A percentile compares a stretch with the other conserved stretches of the same genome.
phyloP scores from a whole-genome alignment of 2,888 invertebrate species.

The Mechanitis messenoides region DNA sequence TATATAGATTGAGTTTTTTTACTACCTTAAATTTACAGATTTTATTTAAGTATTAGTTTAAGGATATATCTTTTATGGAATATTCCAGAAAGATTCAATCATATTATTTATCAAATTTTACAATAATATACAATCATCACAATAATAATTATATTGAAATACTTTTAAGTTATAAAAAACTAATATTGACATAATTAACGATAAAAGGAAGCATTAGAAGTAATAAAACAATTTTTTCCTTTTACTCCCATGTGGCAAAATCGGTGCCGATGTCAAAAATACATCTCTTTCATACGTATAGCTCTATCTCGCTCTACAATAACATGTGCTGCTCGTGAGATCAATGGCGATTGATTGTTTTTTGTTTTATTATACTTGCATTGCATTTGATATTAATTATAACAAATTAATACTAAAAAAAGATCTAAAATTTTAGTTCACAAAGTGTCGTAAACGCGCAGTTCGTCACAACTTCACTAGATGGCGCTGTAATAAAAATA shows the following conservation, averaged over 20 bases:
- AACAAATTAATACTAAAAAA: background rate
- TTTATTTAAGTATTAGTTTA: too few species aligned
- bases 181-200: conserved; percentile 3
- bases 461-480: background rate
- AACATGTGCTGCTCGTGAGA: conserved; percentile 64
- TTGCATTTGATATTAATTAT: background rate
- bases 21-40: too few species aligned
- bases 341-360: conserved; percentile 51
- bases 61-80: background rate
- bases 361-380: conserved; percentile 33
- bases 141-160: background rate
- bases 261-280: conserved; percentile 52
- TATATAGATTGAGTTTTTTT: too few species aligned
- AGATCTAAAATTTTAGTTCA: background rate
- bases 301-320: conserved; percentile 39
- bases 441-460: background rate
- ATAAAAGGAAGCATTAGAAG: conserved; percentile 4
- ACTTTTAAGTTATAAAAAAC: background rate
- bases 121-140: background rate
- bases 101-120: too few species aligned
- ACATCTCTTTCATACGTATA: conserved; percentile 40
- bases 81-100: background rate
- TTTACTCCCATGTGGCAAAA: conserved; percentile 53
- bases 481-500: background rate
- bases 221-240: conserved; percentile 3